Conservation (phyloP, 2,888 invertebrate species). For the Sinhomidia bicolor region DNA sequence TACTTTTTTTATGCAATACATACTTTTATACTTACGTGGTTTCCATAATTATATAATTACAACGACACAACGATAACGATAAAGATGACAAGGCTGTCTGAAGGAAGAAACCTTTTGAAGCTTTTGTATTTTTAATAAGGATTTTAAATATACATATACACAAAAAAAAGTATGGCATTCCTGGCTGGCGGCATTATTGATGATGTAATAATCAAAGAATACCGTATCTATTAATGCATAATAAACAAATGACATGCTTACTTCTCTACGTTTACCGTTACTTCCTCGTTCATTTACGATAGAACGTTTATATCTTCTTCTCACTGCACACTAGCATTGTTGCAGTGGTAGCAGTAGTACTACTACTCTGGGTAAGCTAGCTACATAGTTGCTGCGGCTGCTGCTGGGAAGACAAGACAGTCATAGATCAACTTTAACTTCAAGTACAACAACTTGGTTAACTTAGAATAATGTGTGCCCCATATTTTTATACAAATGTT, state of each 20-base stretch:
- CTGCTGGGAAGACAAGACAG: not conserved
- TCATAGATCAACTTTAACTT: not conserved
- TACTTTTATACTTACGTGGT: not conserved
- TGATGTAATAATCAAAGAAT: slow-evolving; percentile 46
- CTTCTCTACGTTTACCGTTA: slow-evolving; percentile 24
- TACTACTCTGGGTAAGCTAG: too few species aligned
- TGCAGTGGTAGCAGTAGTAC: not conserved
- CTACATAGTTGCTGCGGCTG: not conserved
- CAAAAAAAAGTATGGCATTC: not conserved
- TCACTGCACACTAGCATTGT: too few species aligned
- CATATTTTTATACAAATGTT: slow-evolving; percentile 38
- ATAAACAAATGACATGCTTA: slow-evolving; percentile 43
- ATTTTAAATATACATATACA: not conserved
- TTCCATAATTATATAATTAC: not conserved
- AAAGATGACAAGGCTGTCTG: not conserved
- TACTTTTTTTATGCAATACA: too few species aligned
- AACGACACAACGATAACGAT: not conserved
- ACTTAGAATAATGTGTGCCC: not conserved
- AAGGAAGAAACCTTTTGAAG: not conserved
- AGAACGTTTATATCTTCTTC: slow-evolving; percentile 12
- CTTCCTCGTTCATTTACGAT: slow-evolving; percentile 54
- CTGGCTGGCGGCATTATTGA: slow-evolving; percentile 31
- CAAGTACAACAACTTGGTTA: slow-evolving; percentile 15
- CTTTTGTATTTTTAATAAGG: not conserved
- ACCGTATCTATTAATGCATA: slow-evolving; percentile 24